phyloP scores from a whole-genome alignment of 1,140 invertebrate genomes.

The Pomacea maculata region DNA sequence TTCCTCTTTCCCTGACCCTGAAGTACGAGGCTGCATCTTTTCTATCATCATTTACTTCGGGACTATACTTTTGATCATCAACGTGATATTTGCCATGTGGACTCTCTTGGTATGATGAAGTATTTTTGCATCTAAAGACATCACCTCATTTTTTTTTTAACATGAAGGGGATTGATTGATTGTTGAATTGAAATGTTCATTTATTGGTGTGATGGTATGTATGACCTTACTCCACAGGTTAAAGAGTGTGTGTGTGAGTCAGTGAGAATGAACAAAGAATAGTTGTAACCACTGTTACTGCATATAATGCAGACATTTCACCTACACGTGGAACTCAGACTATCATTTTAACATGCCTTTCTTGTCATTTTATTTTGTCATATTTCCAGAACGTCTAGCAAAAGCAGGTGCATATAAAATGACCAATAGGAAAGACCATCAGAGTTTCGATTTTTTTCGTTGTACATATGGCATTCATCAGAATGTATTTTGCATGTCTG shows the following conservation, averaged over 20 bases:
- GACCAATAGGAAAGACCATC: no score
- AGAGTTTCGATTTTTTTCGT: no score
- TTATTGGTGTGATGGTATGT: neutral
- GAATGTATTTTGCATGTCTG: no score
- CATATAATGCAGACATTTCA: no score
- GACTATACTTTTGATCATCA: slow-evolving; percentile 54
- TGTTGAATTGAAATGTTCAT: neutral
- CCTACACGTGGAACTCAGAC: no score
- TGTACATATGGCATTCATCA: no score
- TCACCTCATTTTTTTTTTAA: neutral
- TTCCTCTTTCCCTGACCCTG: slow-evolving; percentile 51
- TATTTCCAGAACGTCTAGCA: no score
- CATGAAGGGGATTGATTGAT: neutral
- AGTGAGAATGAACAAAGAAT: neutral
- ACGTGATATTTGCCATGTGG: slow-evolving; percentile 64
- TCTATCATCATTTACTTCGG: slow-evolving; percentile 58
- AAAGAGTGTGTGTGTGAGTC: no score
- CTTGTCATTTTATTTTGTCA: no score
- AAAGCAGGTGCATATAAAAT: no score
- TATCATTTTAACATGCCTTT: no score
- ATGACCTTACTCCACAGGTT: neutral
- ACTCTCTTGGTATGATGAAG: slow-evolving; percentile 49
- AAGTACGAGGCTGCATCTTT: slow-evolving; percentile 54
- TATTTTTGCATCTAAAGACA: neutral
- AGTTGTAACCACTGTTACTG: neutral